Evolutionary conservation across 2,113 vertebrate genomes (phyloP).

Genomic region (Cranoglanis bouderius): DNA sequence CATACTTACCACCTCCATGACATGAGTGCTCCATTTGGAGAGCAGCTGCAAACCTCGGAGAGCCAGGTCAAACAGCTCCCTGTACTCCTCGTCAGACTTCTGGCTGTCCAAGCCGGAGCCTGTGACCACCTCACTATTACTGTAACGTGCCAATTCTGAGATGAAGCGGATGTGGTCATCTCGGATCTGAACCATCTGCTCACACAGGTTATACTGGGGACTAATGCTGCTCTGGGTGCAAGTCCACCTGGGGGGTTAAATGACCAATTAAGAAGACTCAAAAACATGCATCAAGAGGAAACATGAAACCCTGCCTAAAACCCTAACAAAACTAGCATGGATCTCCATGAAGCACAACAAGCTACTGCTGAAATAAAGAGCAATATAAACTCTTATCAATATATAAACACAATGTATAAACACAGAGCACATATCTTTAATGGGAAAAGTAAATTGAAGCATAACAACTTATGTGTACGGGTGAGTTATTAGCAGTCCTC

Average conservation of each 20-base stretch:
- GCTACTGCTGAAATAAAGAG: neutral
- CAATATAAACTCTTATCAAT: neutral
- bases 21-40: constrained; percentile 98
- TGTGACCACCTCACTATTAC: constrained; percentile 99
- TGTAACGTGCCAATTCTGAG: constrained; percentile 97
- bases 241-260: constrained; percentile 83
- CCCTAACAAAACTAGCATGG: neutral
- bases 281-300: neutral
- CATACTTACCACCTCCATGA: constrained; percentile 97
- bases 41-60: constrained; percentile 93
- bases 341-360: neutral
- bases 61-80: constrained; percentile 94
- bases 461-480: neutral
- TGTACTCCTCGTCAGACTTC: constrained; percentile 97
- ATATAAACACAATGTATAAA: no score
- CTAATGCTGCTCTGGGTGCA: constrained; percentile 99
- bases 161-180: constrained; percentile 99
- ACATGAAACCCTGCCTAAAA: neutral
- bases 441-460: neutral
- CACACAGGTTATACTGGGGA: constrained; percentile 98
- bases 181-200: constrained; percentile 99
- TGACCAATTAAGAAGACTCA: neutral
- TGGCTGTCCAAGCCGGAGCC: constrained; percentile 98
- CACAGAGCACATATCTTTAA: neutral
- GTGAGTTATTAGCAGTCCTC: neutral